These are phyloP conservation scores for Rhadinocentrus ornatus DNA, from an alignment of 2,797 vertebrate species.

Conservation along the genomic window DNA sequence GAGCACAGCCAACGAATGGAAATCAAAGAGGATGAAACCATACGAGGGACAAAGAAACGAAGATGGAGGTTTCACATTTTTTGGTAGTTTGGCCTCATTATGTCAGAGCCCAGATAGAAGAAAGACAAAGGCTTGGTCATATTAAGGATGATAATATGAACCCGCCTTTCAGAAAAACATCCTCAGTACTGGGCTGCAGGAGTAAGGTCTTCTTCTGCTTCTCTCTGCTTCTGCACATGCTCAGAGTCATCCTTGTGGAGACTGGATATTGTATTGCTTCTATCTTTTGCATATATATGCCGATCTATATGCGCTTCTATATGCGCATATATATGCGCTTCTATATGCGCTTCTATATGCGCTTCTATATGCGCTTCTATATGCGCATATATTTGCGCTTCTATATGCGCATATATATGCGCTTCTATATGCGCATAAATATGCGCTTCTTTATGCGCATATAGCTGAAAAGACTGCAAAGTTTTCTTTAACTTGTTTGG, in stretches of 20 bases:
- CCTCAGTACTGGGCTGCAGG: background rate
- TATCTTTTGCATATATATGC: no score
- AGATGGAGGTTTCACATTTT: constrained; percentile 41
- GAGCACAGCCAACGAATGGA: constrained; percentile 6
- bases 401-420: no score
- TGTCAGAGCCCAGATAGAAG: constrained; percentile 47
- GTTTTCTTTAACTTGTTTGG: no score
- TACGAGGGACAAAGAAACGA: constrained; percentile 2
- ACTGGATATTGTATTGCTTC: no score
- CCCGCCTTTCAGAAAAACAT: background rate
- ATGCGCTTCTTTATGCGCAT: no score
- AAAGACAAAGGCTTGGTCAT: background rate
- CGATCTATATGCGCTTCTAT: no score
- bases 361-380: no score
- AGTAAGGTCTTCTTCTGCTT: background rate
- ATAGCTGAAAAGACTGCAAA: no score
- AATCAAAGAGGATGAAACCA: constrained; percentile 5
- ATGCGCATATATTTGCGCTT: no score
- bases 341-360: no score
- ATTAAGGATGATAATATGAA: constrained; percentile 26
- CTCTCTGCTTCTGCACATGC: background rate
- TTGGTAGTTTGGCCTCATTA: constrained; percentile 61
- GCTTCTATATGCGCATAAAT: no score
- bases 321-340: no score
- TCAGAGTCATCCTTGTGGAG: background rate